A percentile compares a stretch with the other conserved stretches of the same genome.
phyloP scores from a whole-genome alignment of 2,888 invertebrate species.

The Leucoma salicis region DNA sequence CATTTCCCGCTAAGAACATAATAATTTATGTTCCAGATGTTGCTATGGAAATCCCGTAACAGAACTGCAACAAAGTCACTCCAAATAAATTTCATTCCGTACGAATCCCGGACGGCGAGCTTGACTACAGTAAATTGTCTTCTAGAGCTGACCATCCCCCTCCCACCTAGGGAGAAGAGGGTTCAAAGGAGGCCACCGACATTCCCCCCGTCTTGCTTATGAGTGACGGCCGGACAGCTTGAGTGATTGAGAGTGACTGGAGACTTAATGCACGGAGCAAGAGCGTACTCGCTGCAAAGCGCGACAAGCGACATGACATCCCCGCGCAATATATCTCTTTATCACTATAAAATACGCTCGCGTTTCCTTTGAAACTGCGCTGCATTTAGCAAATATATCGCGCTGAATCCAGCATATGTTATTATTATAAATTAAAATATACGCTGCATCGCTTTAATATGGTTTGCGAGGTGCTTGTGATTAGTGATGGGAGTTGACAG shows the following conservation, averaged over 20 bases:
- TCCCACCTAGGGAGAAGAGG: constrained; percentile 51
- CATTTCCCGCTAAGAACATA: constrained; percentile 37
- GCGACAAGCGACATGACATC: constrained; percentile 39
- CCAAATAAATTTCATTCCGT: constrained; percentile 75
- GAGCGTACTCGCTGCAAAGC: constrained; percentile 40
- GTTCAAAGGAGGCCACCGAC: constrained; percentile 65
- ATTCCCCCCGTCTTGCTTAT: constrained; percentile 80
- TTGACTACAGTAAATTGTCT: constrained; percentile 79
- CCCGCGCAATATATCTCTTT: constrained; percentile 48
- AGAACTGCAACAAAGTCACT: constrained; percentile 61
- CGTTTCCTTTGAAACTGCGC: constrained; percentile 28
- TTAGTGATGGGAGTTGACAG: constrained; percentile 59
- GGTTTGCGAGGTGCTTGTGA: constrained; percentile 62
- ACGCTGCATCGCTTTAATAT: constrained; percentile 67
- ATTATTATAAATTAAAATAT: constrained; percentile 75
- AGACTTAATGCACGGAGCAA: constrained; percentile 75
- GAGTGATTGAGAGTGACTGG: constrained; percentile 82
- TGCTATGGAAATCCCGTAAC: constrained; percentile 60
- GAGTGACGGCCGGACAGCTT: constrained; percentile 80
- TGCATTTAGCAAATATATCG: constrained; percentile 12
- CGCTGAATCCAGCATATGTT: constrained; percentile 47
- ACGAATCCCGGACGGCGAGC: constrained; percentile 65
- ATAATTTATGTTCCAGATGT: constrained; percentile 40
- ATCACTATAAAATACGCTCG: constrained; percentile 34
- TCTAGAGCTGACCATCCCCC: constrained; percentile 78